phyloP scores from a whole-genome alignment of 2,113 vertebrate genomes.

The Muntiacus reevesi region DNA sequence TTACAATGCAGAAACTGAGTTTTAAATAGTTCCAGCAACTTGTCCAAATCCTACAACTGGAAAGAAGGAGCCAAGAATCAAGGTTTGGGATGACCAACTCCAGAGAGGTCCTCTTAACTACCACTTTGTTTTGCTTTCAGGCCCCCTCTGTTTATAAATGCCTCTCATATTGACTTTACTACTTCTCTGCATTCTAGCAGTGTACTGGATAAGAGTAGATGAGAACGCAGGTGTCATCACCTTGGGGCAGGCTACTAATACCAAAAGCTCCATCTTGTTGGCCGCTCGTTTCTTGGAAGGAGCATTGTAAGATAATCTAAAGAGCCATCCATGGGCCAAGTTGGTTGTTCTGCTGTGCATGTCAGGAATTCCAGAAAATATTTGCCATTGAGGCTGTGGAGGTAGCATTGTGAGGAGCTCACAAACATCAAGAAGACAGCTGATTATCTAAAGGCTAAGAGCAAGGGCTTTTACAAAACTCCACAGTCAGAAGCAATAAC shows the following conservation, averaged over 20 bases:
- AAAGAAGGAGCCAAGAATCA: not conserved
- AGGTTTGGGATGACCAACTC: not conserved
- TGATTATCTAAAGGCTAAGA: not conserved
- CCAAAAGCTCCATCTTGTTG: not conserved
- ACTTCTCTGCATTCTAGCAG: not conserved
- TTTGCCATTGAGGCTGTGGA: not conserved
- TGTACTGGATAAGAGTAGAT: not conserved
- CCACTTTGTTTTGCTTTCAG: not conserved
- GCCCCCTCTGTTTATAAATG: not conserved
- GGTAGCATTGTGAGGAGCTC: not conserved
- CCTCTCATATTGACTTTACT: not conserved
- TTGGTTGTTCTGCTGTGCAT: not conserved
- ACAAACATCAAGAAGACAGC: not conserved
- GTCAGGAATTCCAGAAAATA: not conserved
- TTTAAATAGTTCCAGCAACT: not conserved
- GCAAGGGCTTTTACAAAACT: not conserved
- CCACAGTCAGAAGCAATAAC: not conserved
- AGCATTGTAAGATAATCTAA: not conserved
- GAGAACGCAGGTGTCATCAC: not conserved
- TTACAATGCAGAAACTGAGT: not conserved
- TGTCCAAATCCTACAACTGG: not conserved
- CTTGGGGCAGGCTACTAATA: not conserved
- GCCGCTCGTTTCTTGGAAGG: not conserved
- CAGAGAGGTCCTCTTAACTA: not conserved
- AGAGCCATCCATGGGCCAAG: not conserved